These are phyloP conservation scores for Ceyx cyanopectus DNA, from an alignment of 2,113 vertebrate species.

Conservation along the genomic window DNA sequence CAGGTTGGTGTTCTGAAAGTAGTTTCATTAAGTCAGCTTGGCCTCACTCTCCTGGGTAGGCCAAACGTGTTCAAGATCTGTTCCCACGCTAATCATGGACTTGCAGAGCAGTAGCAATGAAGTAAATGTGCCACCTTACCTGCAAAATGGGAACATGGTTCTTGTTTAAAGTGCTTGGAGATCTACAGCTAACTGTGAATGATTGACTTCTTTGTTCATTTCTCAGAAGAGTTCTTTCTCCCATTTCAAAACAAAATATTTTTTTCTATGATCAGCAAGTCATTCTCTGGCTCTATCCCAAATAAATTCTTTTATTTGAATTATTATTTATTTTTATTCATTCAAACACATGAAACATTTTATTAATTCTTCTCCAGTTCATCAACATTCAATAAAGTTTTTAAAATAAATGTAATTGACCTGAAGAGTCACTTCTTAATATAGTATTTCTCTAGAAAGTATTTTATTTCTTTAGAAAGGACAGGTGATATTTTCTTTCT, in stretches of 20 bases:
- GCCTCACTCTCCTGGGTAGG: not conserved
- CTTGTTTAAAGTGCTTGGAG: not conserved
- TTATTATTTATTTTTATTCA: not conserved
- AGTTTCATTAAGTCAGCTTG: not conserved
- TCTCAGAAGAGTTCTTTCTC: not conserved
- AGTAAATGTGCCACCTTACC: not conserved
- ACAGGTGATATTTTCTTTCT: not conserved
- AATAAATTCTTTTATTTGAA: not conserved
- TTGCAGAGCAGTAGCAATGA: not conserved
- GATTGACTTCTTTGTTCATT: not conserved
- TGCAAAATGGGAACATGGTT: not conserved
- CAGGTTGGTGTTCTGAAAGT: rapidly evolving
- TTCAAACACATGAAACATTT: not conserved
- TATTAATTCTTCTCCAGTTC: not conserved
- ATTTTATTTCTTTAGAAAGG: not conserved
- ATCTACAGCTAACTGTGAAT: not conserved
- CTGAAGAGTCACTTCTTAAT: not conserved
- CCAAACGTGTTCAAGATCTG: not conserved
- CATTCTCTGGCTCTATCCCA: not conserved
- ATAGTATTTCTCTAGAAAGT: not conserved
- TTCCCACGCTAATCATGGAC: not conserved
- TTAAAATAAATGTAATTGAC: not conserved
- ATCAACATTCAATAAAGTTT: not conserved
- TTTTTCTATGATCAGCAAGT: not conserved
- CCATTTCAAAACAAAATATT: not conserved